Conservation (phyloP, 1,140 invertebrate genomes). For the Drosophila repleta region DNA sequence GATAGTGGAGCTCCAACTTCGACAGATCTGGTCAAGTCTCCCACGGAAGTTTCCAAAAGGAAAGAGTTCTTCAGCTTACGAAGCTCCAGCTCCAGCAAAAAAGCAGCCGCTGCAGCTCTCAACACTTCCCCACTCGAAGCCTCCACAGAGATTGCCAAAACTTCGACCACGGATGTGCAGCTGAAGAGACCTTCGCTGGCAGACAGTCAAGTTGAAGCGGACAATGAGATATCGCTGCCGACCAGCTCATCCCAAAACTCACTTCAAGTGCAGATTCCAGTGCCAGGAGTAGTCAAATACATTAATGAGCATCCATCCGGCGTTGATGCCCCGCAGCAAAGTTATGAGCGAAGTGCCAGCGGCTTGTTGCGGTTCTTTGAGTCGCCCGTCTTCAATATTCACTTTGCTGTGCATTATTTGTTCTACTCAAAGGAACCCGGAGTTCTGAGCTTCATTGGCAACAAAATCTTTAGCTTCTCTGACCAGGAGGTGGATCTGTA, state of each 20-base stretch:
- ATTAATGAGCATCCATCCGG: conserved; percentile 62
- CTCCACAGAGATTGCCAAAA: not conserved
- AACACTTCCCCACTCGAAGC: conserved; percentile 41
- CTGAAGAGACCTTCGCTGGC: conserved; percentile 56
- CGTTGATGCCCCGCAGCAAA: conserved; percentile 38
- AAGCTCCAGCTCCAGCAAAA: conserved; percentile 76
- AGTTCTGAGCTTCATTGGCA: conserved; percentile 97
- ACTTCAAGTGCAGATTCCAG: conserved; percentile 73
- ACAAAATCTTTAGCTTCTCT: conserved; percentile 97
- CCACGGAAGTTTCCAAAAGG: conserved; percentile 78
- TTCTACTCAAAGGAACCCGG: conserved; percentile 99
- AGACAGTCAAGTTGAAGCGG: conserved; percentile 33
- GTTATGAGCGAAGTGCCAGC: conserved; percentile 83
- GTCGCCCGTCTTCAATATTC: conserved; percentile 98
- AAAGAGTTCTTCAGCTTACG: conserved; percentile 81
- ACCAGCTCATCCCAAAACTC: conserved; percentile 43
- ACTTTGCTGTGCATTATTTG: conserved; percentile 98
- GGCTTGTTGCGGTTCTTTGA: conserved; percentile 96
- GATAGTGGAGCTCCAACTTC: conserved; percentile 6
- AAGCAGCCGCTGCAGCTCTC: conserved; percentile 54
- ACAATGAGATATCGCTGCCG: too few relatives aligned
- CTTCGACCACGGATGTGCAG: conserved; percentile 23
- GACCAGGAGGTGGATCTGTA: conserved; percentile 98
- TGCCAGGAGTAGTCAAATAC: conserved; percentile 82
- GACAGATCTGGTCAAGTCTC: conserved; percentile 71